Conservation (phyloP, 2,113 vertebrate genomes). For the Bos indicus region DNA sequence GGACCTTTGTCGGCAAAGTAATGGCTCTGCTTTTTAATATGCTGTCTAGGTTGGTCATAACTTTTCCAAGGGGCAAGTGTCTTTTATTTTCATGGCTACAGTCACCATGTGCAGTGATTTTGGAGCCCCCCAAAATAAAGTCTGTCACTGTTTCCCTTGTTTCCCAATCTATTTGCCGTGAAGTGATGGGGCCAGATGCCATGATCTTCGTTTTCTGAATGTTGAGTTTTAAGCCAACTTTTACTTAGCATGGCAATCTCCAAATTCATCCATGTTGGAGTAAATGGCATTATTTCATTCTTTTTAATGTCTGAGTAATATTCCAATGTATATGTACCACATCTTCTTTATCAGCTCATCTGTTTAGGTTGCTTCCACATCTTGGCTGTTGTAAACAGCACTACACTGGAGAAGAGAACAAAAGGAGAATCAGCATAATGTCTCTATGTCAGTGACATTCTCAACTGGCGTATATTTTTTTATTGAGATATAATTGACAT, state of each 20-base stretch:
- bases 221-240: not conserved
- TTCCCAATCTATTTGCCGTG: no score
- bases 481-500: not conserved
- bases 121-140: no score
- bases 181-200: not conserved
- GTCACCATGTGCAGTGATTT: not conserved
- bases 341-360: not conserved
- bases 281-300: not conserved
- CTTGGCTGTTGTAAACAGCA: not conserved
- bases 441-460: not conserved
- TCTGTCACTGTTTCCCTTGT: no score
- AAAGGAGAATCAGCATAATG: not conserved
- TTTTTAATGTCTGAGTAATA: not conserved
- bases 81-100: not conserved
- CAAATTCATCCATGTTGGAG: not conserved
- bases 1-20: not conserved
- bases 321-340: not conserved
- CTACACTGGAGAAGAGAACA: not conserved
- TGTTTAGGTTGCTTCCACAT: not conserved
- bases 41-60: not conserved
- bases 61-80: not conserved
- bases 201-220: not conserved
- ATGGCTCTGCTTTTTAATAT: not conserved
- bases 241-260: not conserved
- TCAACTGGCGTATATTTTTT: not conserved